Evolutionary conservation across 1,140 invertebrate genomes (phyloP).

Genomic region (Popillia japonica): DNA sequence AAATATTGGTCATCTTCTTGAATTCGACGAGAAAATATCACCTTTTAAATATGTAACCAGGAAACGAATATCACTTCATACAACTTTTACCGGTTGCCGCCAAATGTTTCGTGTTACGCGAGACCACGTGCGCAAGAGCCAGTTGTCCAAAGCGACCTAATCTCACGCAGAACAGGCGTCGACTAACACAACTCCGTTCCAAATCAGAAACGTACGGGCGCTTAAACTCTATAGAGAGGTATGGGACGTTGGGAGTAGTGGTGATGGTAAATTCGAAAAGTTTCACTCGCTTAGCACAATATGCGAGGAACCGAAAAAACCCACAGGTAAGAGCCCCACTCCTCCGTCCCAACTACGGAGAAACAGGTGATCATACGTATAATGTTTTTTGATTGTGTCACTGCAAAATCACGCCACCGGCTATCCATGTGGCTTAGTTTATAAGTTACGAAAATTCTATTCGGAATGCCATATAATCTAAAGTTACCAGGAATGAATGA

Average conservation of each 20-base stretch:
- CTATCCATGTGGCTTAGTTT: background rate
- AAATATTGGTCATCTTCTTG: slow-evolving; percentile 10
- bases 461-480: background rate
- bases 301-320: background rate
- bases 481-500: background rate
- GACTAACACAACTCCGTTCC: background rate
- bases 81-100: background rate
- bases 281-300: background rate
- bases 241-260: background rate
- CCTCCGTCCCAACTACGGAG: background rate
- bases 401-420: slow-evolving; percentile 20
- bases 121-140: background rate
- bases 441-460: background rate
- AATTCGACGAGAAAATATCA: slow-evolving; percentile 6
- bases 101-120: background rate
- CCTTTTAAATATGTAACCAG: background rate
- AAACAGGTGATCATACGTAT: slow-evolving; percentile 18
- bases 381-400: background rate
- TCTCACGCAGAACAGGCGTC: background rate
- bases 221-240: background rate
- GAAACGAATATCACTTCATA: too few relatives aligned
- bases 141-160: slow-evolving; percentile 5
- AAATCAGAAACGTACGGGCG: background rate
- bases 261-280: slow-evolving; percentile 2
- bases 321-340: background rate